phyloP scores from a whole-genome alignment of 2,113 vertebrate species.

The Bufo gargarizans region DNA sequence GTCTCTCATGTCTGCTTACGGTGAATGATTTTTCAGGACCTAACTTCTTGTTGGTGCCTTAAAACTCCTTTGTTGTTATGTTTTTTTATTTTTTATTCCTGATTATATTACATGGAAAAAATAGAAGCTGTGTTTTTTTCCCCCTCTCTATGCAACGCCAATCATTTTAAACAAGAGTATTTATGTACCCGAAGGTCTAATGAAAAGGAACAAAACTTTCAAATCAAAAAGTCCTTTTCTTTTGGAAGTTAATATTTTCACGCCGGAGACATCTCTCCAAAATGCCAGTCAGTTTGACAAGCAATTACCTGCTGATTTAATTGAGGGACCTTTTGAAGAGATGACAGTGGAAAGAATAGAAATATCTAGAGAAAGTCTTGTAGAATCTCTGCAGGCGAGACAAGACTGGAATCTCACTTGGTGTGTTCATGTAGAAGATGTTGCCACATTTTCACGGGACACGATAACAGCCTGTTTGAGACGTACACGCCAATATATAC shows the following conservation, averaged over 20 bases:
- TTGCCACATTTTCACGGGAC: not conserved
- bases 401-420: not conserved
- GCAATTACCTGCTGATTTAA: slow-evolving; percentile 56
- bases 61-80: not conserved
- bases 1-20: not conserved
- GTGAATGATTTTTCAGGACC: not conserved
- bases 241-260: slow-evolving; percentile 44
- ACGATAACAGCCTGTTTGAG: not conserved
- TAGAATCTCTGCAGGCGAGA: slow-evolving; percentile 17
- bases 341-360: slow-evolving; percentile 38
- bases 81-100: slow-evolving; percentile 7
- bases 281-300: slow-evolving; percentile 57
- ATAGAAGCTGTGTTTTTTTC: not conserved
- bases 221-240: slow-evolving; percentile 53
- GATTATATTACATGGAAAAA: not conserved
- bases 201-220: slow-evolving; percentile 52
- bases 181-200: slow-evolving; percentile 47
- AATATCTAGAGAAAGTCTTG: slow-evolving; percentile 33
- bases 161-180: slow-evolving; percentile 55
- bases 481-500: no score
- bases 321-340: slow-evolving; percentile 51
- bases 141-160: slow-evolving; percentile 21
- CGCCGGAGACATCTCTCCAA: slow-evolving; percentile 36
- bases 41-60: not conserved
- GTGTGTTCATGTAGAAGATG: not conserved